Conservation (phyloP, 2,888 invertebrate species). For the Drosophila pseudotakahashii region DNA sequence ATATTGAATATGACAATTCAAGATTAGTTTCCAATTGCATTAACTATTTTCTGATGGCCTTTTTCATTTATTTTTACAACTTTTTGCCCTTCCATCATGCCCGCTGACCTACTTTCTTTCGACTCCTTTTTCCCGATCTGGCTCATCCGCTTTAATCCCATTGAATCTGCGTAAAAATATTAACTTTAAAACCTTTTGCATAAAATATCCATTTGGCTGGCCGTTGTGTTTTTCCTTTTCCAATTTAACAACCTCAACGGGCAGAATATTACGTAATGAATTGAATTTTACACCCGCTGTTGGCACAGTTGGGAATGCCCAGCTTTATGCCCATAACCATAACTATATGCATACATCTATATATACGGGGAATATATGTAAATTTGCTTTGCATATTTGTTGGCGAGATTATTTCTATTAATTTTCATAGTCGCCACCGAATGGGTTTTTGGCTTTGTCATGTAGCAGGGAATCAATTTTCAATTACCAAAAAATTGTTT, state of each 20-base stretch:
- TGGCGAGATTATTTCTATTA: slow-evolving; percentile 62
- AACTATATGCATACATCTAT: neutral
- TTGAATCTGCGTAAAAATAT: slow-evolving; percentile 41
- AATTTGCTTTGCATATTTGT: slow-evolving; percentile 56
- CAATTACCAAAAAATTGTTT: slow-evolving; percentile 64
- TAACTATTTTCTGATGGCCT: slow-evolving; percentile 22
- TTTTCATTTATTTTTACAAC: slow-evolving; percentile 7
- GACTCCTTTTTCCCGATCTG: slow-evolving; percentile 10
- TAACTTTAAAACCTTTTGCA: slow-evolving; percentile 49
- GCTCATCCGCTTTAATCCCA: slow-evolving; percentile 42
- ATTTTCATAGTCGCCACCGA: slow-evolving; percentile 48
- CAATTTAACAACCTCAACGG: slow-evolving; percentile 33
- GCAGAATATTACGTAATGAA: slow-evolving; percentile 41
- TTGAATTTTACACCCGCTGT: slow-evolving; percentile 34
- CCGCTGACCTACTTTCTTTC: slow-evolving; percentile 32
- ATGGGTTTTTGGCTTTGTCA: slow-evolving; percentile 36
- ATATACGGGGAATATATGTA: slow-evolving; percentile 30
- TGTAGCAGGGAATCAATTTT: slow-evolving; percentile 64
- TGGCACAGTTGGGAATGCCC: neutral
- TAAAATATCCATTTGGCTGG: slow-evolving; percentile 43
- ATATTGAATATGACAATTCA: slow-evolving; percentile 18
- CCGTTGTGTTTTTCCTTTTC: slow-evolving; percentile 7
- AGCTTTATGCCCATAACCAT: neutral
- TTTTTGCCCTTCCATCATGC: slow-evolving; percentile 2
- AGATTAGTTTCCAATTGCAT: slow-evolving; percentile 31